phyloP scores from a whole-genome alignment of 2,113 vertebrate genomes.

The Phasianus colchicus region DNA sequence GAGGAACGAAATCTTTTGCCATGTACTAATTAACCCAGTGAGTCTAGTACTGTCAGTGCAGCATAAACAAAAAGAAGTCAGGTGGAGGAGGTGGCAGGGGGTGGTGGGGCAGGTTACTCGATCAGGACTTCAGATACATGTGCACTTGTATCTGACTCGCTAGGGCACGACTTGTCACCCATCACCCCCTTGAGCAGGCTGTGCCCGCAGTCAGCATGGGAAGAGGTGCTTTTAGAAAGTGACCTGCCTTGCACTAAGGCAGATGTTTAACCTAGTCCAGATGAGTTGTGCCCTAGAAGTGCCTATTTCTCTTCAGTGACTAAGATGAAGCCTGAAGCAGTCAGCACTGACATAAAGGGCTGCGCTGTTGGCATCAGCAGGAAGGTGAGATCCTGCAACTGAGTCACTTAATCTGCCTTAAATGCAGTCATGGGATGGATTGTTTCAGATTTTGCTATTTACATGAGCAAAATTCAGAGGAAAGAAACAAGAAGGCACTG shows the following conservation, averaged over 20 bases:
- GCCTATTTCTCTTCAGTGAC: neutral
- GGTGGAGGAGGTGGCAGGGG: neutral
- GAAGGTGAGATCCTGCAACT: neutral
- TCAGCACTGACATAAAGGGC: neutral
- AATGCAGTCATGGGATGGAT: neutral
- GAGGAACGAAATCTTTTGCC: neutral
- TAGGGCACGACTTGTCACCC: neutral
- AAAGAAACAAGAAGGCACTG: neutral
- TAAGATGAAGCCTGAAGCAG: neutral
- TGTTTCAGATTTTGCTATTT: neutral
- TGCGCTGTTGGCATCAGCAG: accelerated
- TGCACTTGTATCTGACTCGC: neutral
- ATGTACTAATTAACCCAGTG: neutral
- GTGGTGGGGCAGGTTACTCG: neutral
- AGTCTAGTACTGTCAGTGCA: neutral
- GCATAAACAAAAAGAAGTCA: neutral
- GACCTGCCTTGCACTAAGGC: neutral
- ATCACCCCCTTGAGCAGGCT: neutral
- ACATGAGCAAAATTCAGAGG: neutral
- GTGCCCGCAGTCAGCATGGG: neutral
- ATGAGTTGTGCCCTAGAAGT: neutral
- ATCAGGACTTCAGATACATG: neutral
- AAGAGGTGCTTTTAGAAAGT: neutral
- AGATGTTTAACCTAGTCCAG: neutral
- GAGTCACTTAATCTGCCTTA: neutral